These are phyloP conservation scores for Caenorhabditis sp. DNA, from an alignment of 2,888 invertebrate genomes.

Conservation along the genomic window DNA sequence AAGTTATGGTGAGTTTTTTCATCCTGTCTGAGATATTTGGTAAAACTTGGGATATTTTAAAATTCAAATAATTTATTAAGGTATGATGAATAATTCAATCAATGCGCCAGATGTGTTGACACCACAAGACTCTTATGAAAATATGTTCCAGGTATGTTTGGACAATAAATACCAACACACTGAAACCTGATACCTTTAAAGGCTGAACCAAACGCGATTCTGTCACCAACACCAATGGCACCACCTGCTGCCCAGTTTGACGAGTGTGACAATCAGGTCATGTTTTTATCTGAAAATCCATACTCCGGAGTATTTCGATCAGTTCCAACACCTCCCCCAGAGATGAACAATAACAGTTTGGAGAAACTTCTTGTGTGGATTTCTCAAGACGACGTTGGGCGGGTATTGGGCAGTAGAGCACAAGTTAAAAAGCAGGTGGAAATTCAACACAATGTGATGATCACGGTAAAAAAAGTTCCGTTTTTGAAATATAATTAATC, in stretches of 20 bases:
- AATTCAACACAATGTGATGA: constrained; percentile 23
- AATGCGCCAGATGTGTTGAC: neutral
- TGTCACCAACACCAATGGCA: constrained; percentile 23
- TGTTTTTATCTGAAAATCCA: neutral
- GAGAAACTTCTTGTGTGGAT: constrained; percentile 25
- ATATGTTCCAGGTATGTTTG: neutral
- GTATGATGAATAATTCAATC: neutral
- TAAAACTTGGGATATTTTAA: too few relatives aligned
- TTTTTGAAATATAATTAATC: neutral
- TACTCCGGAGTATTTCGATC: constrained; percentile 4
- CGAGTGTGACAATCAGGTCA: constrained; percentile 2
- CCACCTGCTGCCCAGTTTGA: neutral
- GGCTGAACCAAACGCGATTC: constrained; percentile 34
- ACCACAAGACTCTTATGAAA: constrained; percentile 3
- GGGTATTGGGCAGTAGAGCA: constrained; percentile 23
- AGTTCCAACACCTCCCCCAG: constrained; percentile 6
- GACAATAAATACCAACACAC: neutral
- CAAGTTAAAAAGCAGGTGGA: constrained; percentile 36
- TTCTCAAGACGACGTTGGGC: constrained; percentile 16
- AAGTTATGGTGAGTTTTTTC: neutral
- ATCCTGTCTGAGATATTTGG: too few relatives aligned
- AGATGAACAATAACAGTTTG: constrained; percentile 10
- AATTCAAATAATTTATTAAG: neutral
- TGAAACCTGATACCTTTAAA: neutral
- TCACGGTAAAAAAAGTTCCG: constrained; percentile 13